Evolutionary conservation across 2,797 vertebrate species (phyloP).

Genomic region (Enteromius treurensis): DNA sequence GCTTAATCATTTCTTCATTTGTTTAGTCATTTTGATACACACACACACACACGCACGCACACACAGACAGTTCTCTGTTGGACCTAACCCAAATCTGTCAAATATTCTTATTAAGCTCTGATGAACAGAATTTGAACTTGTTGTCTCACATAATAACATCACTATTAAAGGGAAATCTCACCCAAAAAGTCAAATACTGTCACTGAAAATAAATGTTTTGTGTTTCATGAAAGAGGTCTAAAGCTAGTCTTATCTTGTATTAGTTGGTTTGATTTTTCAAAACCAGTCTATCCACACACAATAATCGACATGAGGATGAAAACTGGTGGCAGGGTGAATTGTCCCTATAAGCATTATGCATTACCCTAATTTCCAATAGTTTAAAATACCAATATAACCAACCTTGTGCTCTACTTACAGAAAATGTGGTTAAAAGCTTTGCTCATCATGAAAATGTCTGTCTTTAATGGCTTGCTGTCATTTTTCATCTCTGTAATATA

Average conservation of each 20-base stretch:
- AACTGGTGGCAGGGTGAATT: background rate
- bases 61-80: conserved; percentile 45
- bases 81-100: conserved; percentile 65
- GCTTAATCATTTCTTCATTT: conserved; percentile 50
- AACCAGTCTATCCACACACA: background rate
- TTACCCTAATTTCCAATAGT: background rate
- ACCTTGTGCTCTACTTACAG: background rate
- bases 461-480: conserved; percentile 25
- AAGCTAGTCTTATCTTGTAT: background rate
- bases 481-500: conserved; percentile 39
- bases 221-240: background rate
- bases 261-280: background rate
- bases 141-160: background rate
- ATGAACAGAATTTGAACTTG: conserved; percentile 17
- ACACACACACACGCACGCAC: conserved; percentile 42
- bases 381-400: conserved; percentile 11
- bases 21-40: conserved; percentile 2
- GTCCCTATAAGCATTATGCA: background rate
- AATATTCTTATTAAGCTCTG: conserved; percentile 53
- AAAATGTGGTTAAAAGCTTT: conserved; percentile 10
- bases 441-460: conserved; percentile 2
- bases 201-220: background rate
- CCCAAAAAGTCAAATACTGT: background rate
- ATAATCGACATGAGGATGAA: background rate
- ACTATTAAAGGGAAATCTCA: background rate